Percentiles rank a stretch among this genome's conserved stretches.
Evolutionary conservation across 2,113 vertebrate species (phyloP).

Genomic region (Hipposideros armiger): DNA sequence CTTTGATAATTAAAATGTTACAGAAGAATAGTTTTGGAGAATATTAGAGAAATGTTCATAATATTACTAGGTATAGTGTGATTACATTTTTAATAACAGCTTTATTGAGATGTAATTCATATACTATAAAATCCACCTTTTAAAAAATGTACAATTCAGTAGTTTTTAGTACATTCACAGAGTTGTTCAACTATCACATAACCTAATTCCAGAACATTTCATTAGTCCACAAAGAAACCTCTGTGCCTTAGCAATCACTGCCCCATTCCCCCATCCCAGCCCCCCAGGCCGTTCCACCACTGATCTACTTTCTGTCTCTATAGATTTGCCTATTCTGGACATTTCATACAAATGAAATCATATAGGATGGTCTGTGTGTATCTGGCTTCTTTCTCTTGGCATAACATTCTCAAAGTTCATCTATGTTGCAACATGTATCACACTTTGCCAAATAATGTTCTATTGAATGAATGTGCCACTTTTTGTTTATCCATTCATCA

Average conservation of each 20-base stretch:
- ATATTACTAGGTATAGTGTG: not conserved
- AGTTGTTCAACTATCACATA: not conserved
- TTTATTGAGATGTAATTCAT: not conserved
- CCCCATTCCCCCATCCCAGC: too few relatives aligned
- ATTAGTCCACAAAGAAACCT: not conserved
- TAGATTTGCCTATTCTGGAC: not conserved
- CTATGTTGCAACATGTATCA: not conserved
- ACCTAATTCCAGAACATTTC: conserved; percentile 36
- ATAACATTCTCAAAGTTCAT: not conserved
- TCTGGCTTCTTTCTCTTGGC: not conserved
- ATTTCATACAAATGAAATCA: not conserved
- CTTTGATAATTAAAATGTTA: conserved; percentile 2
- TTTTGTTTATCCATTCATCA: not conserved
- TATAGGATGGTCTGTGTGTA: not conserved
- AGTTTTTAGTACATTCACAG: not conserved
- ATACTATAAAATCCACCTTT: not conserved
- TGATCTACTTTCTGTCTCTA: not conserved
- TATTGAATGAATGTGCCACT: not conserved
- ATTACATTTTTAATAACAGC: not conserved
- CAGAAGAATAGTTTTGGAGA: not conserved
- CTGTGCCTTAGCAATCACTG: not conserved
- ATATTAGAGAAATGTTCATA: not conserved
- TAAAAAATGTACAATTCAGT: not conserved
- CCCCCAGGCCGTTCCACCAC: not conserved
- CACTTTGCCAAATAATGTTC: not conserved